Evolutionary conservation across 2,113 vertebrate species (phyloP), one percentile per base, ranked within the genome.

Genomic region (Sphaerodactylus townsendi): DNA sequence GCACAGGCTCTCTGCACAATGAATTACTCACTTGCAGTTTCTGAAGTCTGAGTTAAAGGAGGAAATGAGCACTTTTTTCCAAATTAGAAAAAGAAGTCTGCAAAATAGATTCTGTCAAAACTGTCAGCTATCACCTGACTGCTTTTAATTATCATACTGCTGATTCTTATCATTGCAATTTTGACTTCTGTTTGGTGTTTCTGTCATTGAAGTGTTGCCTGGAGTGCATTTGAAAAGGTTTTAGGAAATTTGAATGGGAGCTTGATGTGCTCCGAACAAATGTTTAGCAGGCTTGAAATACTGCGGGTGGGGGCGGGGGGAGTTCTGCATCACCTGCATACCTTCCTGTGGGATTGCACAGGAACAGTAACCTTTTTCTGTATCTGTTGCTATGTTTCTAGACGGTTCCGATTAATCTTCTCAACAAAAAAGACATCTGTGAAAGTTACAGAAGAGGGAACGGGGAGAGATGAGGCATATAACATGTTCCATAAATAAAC

Each of bases 321-420:
- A n/a, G n/a, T n/a, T n/a, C n/a, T 68, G 30, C 4, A 19, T 79
- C 64, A 21, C 17, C 64, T 14, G 62, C 10, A 23, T 68, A 68
- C n/a, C 23, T 79, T 79, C 66, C 64, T 21, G 7, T 68, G 41
- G n/a, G 3, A 35, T 33, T 23, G 17, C 41, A 33, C 11, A 35
- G 62, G 62, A 48, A 14, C 28, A 23, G 13, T 77, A 56, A 62
- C 28, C 56, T 77, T 6, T 41, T 37, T 10, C 23, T 64, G 50
- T 41, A 41, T 62, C 56, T 39, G 56, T 41, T 62, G n/a, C 46
- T 9, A 50, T 35, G 10, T 74, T 89, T 75, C 10, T 65, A 33
- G 62, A 77, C 48, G n/a, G 21, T 33, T 85, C 86, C 75, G 8
- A 5, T 84, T 91, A 86, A 64, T 91, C 84, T 88, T 86, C 80